Conservation (phyloP, 2,888 invertebrate species). For the Pollenia griseotomentosa region DNA sequence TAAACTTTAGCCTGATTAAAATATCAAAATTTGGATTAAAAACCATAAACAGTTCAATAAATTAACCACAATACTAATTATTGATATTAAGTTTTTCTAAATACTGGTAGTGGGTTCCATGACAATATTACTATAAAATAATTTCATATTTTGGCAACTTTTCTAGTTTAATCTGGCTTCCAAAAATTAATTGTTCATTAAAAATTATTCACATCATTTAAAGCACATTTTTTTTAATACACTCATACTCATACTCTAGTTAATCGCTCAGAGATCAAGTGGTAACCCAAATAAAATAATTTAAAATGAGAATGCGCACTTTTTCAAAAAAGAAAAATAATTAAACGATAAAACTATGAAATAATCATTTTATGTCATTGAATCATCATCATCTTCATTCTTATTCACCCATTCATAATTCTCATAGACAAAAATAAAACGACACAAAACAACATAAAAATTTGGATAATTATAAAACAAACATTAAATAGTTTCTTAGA, state of each 20-base stretch:
- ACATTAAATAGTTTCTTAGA: slow-evolving; percentile 53
- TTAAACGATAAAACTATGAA: slow-evolving; percentile 63
- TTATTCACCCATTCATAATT: slow-evolving; percentile 8
- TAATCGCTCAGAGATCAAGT: slow-evolving; percentile 71
- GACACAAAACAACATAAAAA: slow-evolving; percentile 34
- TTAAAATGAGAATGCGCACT: slow-evolving; percentile 64
- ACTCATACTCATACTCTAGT: slow-evolving; percentile 30
- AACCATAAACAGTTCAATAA: no score
- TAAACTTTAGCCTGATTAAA: no score
- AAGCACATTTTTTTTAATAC: slow-evolving; percentile 60
- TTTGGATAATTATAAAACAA: slow-evolving; percentile 72
- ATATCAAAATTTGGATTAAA: no score
- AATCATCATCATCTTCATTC: slow-evolving; percentile 56
- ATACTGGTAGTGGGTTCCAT: no score
- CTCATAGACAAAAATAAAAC: not conserved
- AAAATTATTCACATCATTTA: slow-evolving; percentile 65
- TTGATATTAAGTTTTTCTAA: no score
- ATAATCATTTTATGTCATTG: slow-evolving; percentile 64
- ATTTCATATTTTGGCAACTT: slow-evolving; percentile 4
- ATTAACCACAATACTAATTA: no score
- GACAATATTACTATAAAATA: no score
- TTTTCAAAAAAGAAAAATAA: slow-evolving; percentile 33
- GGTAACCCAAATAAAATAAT: slow-evolving; percentile 73
- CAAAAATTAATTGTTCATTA: slow-evolving; percentile 29
- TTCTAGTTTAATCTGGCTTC: slow-evolving; percentile 48